Percentiles rank a stretch among this genome's conserved stretches.
Conservation (phyloP, 2,888 invertebrate genomes). For the Torymus texanus region DNA sequence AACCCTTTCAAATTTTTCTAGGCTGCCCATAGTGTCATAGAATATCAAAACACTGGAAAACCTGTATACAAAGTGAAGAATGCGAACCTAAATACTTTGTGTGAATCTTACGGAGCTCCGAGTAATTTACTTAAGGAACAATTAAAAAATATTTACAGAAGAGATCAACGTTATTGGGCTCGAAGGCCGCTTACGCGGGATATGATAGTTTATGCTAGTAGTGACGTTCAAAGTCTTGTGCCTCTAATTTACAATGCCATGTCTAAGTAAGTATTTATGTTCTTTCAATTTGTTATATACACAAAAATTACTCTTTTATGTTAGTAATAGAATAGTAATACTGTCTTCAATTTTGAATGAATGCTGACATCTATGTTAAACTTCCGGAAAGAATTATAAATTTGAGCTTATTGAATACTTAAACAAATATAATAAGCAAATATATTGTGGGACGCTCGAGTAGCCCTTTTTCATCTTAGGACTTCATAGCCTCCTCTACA, state of each 20-base stretch:
- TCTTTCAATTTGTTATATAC: no score
- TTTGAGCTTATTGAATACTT: no score
- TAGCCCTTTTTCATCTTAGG: no score
- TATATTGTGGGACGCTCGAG: no score
- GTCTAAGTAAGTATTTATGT: constrained; percentile 75
- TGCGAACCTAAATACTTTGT: constrained; percentile 92
- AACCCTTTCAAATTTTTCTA: constrained; percentile 64
- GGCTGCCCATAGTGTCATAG: constrained; percentile 93
- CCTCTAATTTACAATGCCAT: constrained; percentile 88
- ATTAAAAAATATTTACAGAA: constrained; percentile 88
- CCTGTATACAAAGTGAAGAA: constrained; percentile 97
- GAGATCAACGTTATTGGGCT: constrained; percentile 93
- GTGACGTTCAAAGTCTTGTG: constrained; percentile 90
- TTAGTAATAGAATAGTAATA: background rate
- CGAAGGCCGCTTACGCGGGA: constrained; percentile 91
- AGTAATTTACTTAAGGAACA: constrained; percentile 94
- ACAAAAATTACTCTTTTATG: no score
- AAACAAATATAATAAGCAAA: no score
- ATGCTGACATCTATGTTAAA: background rate
- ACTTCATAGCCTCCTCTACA: no score
- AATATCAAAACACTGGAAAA: constrained; percentile 91
- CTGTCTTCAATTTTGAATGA: constrained; percentile 7
- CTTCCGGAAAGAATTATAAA: no score
- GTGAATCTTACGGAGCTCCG: constrained; percentile 91
- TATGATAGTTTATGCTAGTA: constrained; percentile 93